Percentiles rank a stretch among this genome's conserved stretches.
These are phyloP conservation scores for Amiota minor DNA, from an alignment of 2,888 invertebrate species.

Conservation along the genomic window DNA sequence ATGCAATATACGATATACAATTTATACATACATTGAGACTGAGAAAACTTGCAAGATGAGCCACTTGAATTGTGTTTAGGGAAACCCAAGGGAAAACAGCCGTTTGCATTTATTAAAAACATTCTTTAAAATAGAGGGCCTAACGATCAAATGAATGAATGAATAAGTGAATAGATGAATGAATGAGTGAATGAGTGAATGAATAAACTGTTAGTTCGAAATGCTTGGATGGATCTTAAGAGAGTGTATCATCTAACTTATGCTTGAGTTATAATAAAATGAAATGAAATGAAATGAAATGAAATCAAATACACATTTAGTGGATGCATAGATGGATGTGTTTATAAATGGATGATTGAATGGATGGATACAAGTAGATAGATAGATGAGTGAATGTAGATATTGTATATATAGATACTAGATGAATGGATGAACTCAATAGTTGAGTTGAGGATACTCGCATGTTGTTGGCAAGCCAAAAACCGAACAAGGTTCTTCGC, in stretches of 20 bases:
- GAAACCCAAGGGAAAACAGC: slow-evolving; percentile 27
- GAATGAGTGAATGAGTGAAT: background rate
- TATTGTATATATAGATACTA: too few species aligned
- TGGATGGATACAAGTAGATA: background rate
- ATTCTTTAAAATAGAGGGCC: background rate
- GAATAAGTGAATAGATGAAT: background rate
- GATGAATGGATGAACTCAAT: background rate
- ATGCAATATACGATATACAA: too few species aligned
- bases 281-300: too few species aligned
- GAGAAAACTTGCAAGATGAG: slow-evolving; percentile 14
- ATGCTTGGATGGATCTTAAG: background rate
- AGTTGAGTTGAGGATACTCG: background rate
- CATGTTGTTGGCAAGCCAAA: slow-evolving; percentile 32
- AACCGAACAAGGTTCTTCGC: slow-evolving; percentile 40
- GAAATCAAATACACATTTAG: too few species aligned
- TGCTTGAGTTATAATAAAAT: too few species aligned
- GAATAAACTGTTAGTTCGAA: background rate
- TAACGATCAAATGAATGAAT: background rate
- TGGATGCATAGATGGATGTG: background rate
- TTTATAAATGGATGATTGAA: background rate
- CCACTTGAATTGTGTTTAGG: slow-evolving; percentile 27
- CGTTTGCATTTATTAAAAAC: slow-evolving; percentile 27
- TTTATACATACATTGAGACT: background rate
- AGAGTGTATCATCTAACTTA: background rate
- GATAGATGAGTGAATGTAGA: background rate